Percentiles rank a stretch among this genome's conserved stretches.
Conservation (phyloP, 1,140 invertebrate genomes). For the Megathymus violae region DNA sequence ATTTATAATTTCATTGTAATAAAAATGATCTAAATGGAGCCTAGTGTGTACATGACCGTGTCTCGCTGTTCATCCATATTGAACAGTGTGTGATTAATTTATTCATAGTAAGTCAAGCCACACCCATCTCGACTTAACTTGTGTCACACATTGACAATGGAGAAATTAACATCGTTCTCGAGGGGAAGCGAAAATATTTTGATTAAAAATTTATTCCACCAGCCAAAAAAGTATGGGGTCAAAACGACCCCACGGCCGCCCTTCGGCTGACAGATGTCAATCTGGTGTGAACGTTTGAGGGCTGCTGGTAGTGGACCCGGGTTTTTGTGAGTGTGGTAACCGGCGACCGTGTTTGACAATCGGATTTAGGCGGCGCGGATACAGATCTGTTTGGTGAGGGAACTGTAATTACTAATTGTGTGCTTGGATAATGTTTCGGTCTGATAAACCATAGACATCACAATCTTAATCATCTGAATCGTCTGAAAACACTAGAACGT, state of each 20-base stretch:
- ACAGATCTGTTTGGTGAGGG: slow-evolving; percentile 23
- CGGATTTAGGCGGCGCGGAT: slow-evolving; percentile 15
- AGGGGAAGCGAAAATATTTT: slow-evolving; percentile 71
- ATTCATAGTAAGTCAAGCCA: slow-evolving; percentile 62
- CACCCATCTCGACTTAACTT: slow-evolving; percentile 64
- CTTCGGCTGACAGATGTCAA: slow-evolving; percentile 72
- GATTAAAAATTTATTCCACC: slow-evolving; percentile 78
- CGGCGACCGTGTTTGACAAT: slow-evolving; percentile 19
- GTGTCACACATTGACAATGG: slow-evolving; percentile 64
- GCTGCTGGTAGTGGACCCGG: slow-evolving; percentile 36
- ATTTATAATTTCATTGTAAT: background rate
- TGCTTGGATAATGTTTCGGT: background rate
- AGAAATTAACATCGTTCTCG: slow-evolving; percentile 65
- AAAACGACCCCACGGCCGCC: slow-evolving; percentile 45
- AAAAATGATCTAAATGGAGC: background rate
- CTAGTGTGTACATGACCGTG: background rate
- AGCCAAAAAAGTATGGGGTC: slow-evolving; percentile 60
- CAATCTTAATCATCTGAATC: too few species aligned
- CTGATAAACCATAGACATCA: background rate
- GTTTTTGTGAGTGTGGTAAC: slow-evolving; percentile 25
- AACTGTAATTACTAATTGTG: slow-evolving; percentile 13
- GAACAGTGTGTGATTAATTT: slow-evolving; percentile 50
- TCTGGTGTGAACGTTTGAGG: slow-evolving; percentile 53
- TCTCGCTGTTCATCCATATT: slow-evolving; percentile 8
- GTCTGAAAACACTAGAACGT: too few species aligned